These are phyloP conservation scores for Drosophila littoralis DNA, from an alignment of 1,140 invertebrate species.

Conservation along the genomic window DNA sequence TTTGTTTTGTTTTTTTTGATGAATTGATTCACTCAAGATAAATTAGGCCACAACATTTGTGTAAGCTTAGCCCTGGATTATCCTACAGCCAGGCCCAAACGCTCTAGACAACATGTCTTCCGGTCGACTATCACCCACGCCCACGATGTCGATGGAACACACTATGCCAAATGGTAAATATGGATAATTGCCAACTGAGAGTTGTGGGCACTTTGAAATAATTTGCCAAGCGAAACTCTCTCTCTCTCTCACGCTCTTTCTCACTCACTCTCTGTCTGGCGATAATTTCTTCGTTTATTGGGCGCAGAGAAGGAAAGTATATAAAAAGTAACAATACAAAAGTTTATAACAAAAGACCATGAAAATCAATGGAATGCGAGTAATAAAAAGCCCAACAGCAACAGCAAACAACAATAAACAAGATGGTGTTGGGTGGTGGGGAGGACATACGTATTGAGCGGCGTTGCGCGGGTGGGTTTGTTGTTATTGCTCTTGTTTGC, in stretches of 20 bases:
- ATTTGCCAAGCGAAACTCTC: slow-evolving; percentile 9
- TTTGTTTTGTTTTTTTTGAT: slow-evolving; percentile 22
- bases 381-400: slow-evolving; percentile 65
- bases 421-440: slow-evolving; percentile 3
- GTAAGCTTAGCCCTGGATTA: slow-evolving; percentile 70
- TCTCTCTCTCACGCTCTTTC: neutral
- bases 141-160: neutral
- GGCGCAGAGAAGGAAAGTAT: slow-evolving; percentile 21
- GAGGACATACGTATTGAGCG: neutral
- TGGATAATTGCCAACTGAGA: neutral
- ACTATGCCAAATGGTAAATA: neutral
- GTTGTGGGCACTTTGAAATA: slow-evolving; percentile 6
- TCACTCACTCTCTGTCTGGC: neutral
- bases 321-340: slow-evolving; percentile 73
- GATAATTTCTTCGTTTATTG: slow-evolving; percentile 32
- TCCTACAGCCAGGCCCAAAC: slow-evolving; percentile 12
- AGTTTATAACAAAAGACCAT: slow-evolving; percentile 76
- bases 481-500: slow-evolving; percentile 34
- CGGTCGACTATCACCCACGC: slow-evolving; percentile 44
- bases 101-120: slow-evolving; percentile 66
- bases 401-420: slow-evolving; percentile 53
- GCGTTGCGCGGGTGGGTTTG: neutral
- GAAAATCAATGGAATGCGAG: slow-evolving; percentile 83
- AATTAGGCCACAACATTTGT: slow-evolving; percentile 77
- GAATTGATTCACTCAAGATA: slow-evolving; percentile 80